Evolutionary conservation across 2,888 invertebrate species (phyloP).

Genomic region (Pterobdella sp.): DNA sequence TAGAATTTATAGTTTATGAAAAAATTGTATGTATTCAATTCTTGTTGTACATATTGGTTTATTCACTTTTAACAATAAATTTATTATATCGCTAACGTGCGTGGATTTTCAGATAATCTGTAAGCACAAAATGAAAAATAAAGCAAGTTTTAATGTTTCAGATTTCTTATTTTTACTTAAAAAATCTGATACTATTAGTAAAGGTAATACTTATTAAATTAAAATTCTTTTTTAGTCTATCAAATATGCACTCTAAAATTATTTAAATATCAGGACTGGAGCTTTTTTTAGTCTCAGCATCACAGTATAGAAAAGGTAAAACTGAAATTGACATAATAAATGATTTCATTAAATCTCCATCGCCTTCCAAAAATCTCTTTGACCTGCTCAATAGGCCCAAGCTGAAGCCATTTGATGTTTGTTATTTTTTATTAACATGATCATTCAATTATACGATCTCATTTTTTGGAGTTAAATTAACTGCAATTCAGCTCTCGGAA

Average conservation of each 20-base stretch:
- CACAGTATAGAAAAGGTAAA: not conserved
- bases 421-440: no score
- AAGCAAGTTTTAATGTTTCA: not conserved
- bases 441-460: no score
- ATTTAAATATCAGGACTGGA: not conserved
- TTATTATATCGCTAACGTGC: not conserved
- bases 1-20: not conserved
- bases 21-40: not conserved
- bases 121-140: not conserved
- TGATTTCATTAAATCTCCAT: not conserved
- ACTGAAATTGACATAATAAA: not conserved
- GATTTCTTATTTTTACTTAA: not conserved
- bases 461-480: no score
- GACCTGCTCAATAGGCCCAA: not conserved
- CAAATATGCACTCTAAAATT: not conserved
- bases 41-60: not conserved
- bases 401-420: not conserved
- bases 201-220: not conserved
- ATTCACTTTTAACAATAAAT: not conserved
- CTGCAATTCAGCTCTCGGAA: no score
- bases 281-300: conserved; percentile 1
- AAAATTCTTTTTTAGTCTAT: not conserved
- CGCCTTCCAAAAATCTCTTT: not conserved
- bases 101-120: no score
- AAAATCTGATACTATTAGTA: not conserved